A percentile compares a stretch with the other conserved stretches of the same genome.
These are phyloP conservation scores for Temnothorax longispinosus DNA, from an alignment of 1,140 invertebrate genomes.

Conservation along the genomic window DNA sequence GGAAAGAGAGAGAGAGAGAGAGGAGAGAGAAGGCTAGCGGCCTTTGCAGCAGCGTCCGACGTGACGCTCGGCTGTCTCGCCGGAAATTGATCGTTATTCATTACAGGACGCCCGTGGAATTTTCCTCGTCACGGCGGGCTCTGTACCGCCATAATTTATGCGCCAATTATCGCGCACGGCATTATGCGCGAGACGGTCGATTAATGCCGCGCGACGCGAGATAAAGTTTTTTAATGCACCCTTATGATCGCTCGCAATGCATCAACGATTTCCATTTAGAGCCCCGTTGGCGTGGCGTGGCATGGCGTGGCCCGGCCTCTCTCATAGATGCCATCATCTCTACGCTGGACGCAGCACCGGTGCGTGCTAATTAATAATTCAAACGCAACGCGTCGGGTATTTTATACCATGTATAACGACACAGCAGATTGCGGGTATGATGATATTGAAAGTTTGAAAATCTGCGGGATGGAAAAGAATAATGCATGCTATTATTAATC, in stretches of 20 bases:
- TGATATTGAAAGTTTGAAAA: conserved; percentile 61
- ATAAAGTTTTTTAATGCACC: conserved; percentile 63
- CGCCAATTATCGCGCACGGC: conserved; percentile 66
- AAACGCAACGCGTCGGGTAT: conserved; percentile 36
- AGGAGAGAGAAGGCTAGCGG: neutral
- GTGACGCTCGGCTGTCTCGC: conserved; percentile 60
- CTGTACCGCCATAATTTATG: conserved; percentile 49
- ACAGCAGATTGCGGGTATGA: conserved; percentile 30
- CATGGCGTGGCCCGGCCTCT: neutral
- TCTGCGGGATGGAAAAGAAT: conserved; percentile 40
- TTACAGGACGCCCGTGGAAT: conserved; percentile 64
- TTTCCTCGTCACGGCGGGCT: conserved; percentile 48
- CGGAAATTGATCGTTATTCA: conserved; percentile 72
- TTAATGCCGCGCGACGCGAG: conserved; percentile 59
- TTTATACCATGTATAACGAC: conserved; percentile 42
- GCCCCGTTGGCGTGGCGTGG: neutral
- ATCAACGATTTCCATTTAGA: conserved; percentile 59
- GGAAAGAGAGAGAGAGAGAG: neutral
- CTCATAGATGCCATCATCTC: conserved; percentile 54
- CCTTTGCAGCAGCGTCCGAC: conserved; percentile 37
- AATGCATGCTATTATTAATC: conserved; percentile 59
- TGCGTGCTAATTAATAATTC: conserved; percentile 58
- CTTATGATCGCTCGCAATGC: conserved; percentile 56
- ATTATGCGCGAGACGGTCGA: conserved; percentile 60
- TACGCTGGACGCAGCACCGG: neutral